Evolutionary conservation across 1,140 invertebrate species (phyloP).

Genomic region (Streblospio benedicti): DNA sequence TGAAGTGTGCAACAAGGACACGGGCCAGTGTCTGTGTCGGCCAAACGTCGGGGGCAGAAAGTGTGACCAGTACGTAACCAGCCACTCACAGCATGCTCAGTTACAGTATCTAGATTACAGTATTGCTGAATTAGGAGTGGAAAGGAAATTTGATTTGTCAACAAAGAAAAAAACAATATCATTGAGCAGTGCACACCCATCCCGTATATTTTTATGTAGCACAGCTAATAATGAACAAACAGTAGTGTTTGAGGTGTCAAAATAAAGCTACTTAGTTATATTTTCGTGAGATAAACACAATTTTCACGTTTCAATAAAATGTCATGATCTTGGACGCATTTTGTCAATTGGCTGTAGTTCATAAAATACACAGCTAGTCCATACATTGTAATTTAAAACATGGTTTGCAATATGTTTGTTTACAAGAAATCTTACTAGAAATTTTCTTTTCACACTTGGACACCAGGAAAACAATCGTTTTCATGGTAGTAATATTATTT

Average conservation of each 20-base stretch:
- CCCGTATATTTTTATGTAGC: neutral
- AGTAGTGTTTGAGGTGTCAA: neutral
- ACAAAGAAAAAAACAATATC: neutral
- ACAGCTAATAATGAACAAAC: neutral
- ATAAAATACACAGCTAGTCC: too few relatives aligned
- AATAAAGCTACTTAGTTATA: too few relatives aligned
- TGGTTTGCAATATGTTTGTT: too few relatives aligned
- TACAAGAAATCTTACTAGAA: too few relatives aligned
- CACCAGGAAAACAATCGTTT: too few relatives aligned
- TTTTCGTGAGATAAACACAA: too few relatives aligned
- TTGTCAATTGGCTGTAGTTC: too few relatives aligned
- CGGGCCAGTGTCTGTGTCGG: conserved; percentile 43
- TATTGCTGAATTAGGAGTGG: conserved; percentile 65
- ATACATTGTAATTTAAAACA: too few relatives aligned
- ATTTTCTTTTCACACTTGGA: too few relatives aligned
- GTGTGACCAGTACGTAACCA: conserved; percentile 65
- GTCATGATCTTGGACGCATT: too few relatives aligned
- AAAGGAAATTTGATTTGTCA: neutral
- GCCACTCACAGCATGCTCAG: conserved; percentile 69
- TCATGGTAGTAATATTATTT: too few relatives aligned
- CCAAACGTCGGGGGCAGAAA: conserved; percentile 35
- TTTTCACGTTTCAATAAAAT: too few relatives aligned
- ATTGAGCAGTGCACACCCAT: neutral
- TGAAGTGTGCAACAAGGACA: conserved; percentile 36
- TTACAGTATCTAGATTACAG: conserved; percentile 74